A percentile compares a stretch with the other conserved stretches of the same genome.
Conservation (phyloP, 2,888 invertebrate species). For the Ormia ochracea region DNA sequence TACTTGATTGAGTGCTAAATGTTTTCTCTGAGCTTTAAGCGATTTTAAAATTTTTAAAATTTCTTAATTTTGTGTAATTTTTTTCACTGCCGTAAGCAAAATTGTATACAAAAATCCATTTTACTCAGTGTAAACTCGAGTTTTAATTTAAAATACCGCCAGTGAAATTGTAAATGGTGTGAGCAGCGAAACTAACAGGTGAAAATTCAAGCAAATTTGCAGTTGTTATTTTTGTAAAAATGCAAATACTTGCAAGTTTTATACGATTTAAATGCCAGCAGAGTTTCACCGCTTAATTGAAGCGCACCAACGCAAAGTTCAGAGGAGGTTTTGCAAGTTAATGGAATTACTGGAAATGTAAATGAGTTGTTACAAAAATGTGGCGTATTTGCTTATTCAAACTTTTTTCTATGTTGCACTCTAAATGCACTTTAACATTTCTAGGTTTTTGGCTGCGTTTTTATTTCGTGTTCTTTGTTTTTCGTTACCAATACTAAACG, state of each 20-base stretch:
- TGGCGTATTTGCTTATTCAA: conserved; percentile 7
- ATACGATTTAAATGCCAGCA: background rate
- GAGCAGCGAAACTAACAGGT: background rate
- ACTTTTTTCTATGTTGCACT: conserved; percentile 18
- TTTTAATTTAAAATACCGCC: background rate
- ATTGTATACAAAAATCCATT: too few relatives aligned
- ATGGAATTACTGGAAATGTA: conserved; percentile 6
- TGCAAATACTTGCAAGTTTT: background rate
- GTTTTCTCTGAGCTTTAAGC: too few relatives aligned
- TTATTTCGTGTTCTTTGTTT: background rate
- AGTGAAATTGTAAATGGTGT: background rate
- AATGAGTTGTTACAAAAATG: conserved; percentile 7
- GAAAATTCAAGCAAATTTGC: background rate
- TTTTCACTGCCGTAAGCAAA: too few relatives aligned
- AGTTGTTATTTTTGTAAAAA: background rate
- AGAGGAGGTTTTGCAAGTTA: background rate
- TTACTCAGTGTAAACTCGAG: too few relatives aligned
- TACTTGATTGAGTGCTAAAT: too few relatives aligned
- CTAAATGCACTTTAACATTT: conserved; percentile 28
- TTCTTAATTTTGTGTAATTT: too few relatives aligned
- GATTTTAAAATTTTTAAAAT: too few relatives aligned
- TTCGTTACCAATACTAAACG: background rate
- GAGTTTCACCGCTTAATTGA: background rate
- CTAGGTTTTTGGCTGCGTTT: background rate
- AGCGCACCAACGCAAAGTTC: background rate